phyloP scores from a whole-genome alignment of 2,888 invertebrate species.

The Rhorus exstirpatorius region DNA sequence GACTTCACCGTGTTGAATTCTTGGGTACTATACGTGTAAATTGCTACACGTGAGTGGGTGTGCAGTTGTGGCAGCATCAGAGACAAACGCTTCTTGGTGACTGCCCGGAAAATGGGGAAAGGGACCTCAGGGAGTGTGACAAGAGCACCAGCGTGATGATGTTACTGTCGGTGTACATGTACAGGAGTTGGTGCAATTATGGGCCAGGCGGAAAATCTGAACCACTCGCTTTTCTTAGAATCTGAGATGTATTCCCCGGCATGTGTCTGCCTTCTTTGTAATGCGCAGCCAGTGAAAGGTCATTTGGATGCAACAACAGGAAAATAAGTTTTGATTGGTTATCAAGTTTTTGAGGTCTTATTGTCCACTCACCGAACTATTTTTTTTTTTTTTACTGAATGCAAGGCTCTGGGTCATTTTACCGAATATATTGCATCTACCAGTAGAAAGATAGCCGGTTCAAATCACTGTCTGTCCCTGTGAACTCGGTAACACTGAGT shows the following conservation, averaged over 20 bases:
- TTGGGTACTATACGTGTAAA: conserved; percentile 24
- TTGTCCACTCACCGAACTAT: too few species aligned
- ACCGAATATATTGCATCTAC: too few species aligned
- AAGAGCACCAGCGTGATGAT: conserved; percentile 22
- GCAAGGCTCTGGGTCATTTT: too few species aligned
- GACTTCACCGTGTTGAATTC: conserved; percentile 3
- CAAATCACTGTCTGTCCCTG: too few species aligned
- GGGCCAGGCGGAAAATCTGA: neutral
- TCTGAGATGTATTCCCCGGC: neutral
- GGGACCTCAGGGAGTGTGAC: conserved; percentile 51
- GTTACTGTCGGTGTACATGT: conserved; percentile 21
- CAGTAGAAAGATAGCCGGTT: too few species aligned
- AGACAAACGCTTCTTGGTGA: conserved; percentile 45
- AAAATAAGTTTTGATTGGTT: too few species aligned
- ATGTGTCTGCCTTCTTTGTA: neutral
- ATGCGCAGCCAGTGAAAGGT: too few species aligned
- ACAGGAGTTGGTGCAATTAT: neutral
- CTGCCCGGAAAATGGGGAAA: conserved; percentile 2
- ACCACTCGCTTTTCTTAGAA: too few species aligned
- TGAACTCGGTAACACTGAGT: too few species aligned
- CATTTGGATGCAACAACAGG: too few species aligned
- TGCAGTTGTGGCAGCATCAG: conserved; percentile 22
- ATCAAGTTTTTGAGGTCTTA: neutral
- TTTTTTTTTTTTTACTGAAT: too few species aligned
- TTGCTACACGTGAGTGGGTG: conserved; percentile 14